Conservation (phyloP, 2,888 invertebrate species). For the Dryadula phaetusa region DNA sequence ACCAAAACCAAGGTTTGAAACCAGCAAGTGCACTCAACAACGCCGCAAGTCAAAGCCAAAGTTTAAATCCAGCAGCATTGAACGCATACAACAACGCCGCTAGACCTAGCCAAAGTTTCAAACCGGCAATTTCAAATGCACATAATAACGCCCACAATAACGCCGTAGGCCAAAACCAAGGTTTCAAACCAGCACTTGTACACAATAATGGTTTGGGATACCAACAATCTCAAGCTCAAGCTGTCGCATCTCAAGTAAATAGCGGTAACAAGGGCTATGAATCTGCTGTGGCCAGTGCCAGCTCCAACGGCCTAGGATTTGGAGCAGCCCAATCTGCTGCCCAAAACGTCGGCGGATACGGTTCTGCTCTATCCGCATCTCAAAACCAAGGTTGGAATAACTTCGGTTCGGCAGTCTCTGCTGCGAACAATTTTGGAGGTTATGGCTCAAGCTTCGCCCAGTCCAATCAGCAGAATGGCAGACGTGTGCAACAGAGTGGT, state of each 20-base stretch:
- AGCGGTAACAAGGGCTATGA: slow-evolving; percentile 41
- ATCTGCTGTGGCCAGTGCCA: slow-evolving; percentile 48
- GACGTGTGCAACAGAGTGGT: slow-evolving; percentile 58
- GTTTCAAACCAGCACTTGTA: slow-evolving; percentile 47
- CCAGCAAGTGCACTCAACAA: background rate
- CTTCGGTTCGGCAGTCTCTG: slow-evolving; percentile 59
- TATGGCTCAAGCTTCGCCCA: slow-evolving; percentile 67
- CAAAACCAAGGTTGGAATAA: slow-evolving; percentile 55
- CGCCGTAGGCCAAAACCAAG: slow-evolving; percentile 7
- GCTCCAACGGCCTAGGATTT: slow-evolving; percentile 53
- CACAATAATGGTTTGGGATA: slow-evolving; percentile 49
- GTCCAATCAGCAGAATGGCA: slow-evolving; percentile 59
- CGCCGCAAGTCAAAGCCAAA: slow-evolving; percentile 1
- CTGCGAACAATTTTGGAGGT: slow-evolving; percentile 60
- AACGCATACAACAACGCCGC: slow-evolving; percentile 52
- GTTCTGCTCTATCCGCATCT: slow-evolving; percentile 55
- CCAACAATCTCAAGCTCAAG: slow-evolving; percentile 30
- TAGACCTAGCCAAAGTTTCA: background rate
- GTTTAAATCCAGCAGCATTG: slow-evolving; percentile 42
- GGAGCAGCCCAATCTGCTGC: slow-evolving; percentile 60
- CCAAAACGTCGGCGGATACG: slow-evolving; percentile 54
- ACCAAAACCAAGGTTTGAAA: background rate
- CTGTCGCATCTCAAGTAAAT: slow-evolving; percentile 31
- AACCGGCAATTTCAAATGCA: background rate
- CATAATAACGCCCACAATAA: slow-evolving; percentile 1